phyloP scores from a whole-genome alignment of 2,888 invertebrate species.

The Boloria euphrosyne region DNA sequence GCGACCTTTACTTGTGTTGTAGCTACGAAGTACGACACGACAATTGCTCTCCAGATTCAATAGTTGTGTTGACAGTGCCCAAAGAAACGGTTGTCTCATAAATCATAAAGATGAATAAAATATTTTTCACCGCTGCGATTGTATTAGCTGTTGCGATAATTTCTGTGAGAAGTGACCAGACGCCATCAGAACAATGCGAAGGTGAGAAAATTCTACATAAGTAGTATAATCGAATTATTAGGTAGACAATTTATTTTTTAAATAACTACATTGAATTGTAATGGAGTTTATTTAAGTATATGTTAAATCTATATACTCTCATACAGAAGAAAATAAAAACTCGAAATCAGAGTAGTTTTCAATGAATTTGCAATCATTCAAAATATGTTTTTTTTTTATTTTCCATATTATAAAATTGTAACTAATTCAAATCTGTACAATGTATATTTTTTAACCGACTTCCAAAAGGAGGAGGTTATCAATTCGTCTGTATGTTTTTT shows the following conservation, averaged over 20 bases:
- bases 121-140: slow-evolving; percentile 36
- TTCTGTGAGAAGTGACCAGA: slow-evolving; percentile 37
- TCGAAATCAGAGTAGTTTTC: no score
- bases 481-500: no score
- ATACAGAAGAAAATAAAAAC: no score
- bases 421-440: no score
- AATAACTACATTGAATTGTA: background rate
- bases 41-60: slow-evolving; percentile 30
- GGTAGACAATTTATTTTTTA: background rate
- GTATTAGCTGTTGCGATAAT: slow-evolving; percentile 33
- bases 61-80: slow-evolving; percentile 28
- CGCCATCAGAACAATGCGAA: slow-evolving; percentile 51
- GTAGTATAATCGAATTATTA: background rate
- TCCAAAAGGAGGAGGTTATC: no score
- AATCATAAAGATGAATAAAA: slow-evolving; percentile 40
- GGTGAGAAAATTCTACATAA: slow-evolving; percentile 44
- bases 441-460: no score
- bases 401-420: no score
- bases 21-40: slow-evolving; percentile 33
- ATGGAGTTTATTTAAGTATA: background rate
- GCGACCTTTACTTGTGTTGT: slow-evolving; percentile 34
- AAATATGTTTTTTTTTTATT: no score
- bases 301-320: no score
- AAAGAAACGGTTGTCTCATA: slow-evolving; percentile 33
- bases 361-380: no score